A percentile compares a stretch with the other conserved stretches of the same genome.
These are phyloP conservation scores for Chalcosyrphus nemorum DNA, from an alignment of 2,888 invertebrate genomes.

Conservation along the genomic window DNA sequence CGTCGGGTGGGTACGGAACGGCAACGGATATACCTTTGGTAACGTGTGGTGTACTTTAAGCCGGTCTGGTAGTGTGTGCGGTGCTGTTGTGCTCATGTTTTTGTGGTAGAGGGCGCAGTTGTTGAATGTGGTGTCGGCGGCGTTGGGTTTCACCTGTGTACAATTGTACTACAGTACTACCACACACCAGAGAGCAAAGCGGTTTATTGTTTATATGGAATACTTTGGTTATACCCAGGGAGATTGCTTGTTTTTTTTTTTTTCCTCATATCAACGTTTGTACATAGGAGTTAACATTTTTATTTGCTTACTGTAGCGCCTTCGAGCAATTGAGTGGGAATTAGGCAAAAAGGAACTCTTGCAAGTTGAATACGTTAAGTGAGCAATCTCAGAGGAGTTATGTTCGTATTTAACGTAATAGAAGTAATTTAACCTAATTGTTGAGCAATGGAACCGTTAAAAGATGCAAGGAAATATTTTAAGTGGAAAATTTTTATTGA, in stretches of 20 bases:
- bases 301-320: background rate
- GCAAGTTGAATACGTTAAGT: background rate
- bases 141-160: slow-evolving; percentile 28
- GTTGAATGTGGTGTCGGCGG: slow-evolving; percentile 36
- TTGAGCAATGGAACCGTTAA: no score
- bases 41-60: background rate
- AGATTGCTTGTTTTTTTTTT: background rate
- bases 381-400: background rate
- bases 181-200: slow-evolving; percentile 15
- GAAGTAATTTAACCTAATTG: background rate
- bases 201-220: background rate
- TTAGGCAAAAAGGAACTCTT: background rate
- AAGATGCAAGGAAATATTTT: no score
- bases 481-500: no score
- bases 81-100: slow-evolving; percentile 8
- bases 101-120: slow-evolving; percentile 1
- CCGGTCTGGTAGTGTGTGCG: background rate
- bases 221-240: background rate
- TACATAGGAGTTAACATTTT: background rate
- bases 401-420: background rate
- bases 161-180: slow-evolving; percentile 18
- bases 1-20: background rate
- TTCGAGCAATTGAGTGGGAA: background rate
- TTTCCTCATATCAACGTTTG: background rate
- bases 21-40: no score